These are phyloP conservation scores for Phrynocephalus guinanensis DNA, from an alignment of 2,797 vertebrate species.

Conservation along the genomic window DNA sequence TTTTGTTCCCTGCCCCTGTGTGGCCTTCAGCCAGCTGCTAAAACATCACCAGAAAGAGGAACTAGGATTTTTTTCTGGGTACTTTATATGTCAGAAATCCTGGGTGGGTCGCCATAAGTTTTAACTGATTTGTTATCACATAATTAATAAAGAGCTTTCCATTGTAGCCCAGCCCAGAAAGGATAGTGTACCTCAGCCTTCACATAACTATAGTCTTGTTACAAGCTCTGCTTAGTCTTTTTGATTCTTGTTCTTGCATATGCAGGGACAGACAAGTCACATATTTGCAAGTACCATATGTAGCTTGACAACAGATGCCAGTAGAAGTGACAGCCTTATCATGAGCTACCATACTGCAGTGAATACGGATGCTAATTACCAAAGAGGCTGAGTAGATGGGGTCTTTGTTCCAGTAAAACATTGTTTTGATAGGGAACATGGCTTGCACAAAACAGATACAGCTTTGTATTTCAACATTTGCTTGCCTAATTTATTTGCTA, in stretches of 20 bases:
- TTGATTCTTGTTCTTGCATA: constrained; percentile 29
- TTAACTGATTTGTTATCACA: too few species aligned
- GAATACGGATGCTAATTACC: constrained; percentile 19
- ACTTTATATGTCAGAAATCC: too few species aligned
- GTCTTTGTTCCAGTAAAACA: constrained; percentile 4
- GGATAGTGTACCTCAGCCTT: not conserved
- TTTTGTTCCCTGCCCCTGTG: too few species aligned
- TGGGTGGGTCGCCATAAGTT: too few species aligned
- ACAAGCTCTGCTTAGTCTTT: not conserved
- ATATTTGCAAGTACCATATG: constrained; percentile 9
- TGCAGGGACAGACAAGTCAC: constrained; percentile 24
- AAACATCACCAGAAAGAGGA: too few species aligned
- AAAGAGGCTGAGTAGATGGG: not conserved
- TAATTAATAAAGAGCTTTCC: not conserved
- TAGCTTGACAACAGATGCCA: constrained; percentile 49
- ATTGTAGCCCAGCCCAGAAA: not conserved
- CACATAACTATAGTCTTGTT: not conserved
- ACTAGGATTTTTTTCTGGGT: too few species aligned
- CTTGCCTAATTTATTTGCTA: constrained; percentile 48
- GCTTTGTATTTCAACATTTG: constrained; percentile 42
- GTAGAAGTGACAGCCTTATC: constrained; percentile 65
- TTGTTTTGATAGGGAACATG: constrained; percentile 9
- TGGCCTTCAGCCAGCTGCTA: too few species aligned
- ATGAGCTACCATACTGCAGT: constrained; percentile 36
- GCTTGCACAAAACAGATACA: constrained; percentile 42